Percentiles rank a stretch among this genome's conserved stretches.
Evolutionary conservation across 2,113 vertebrate genomes (phyloP).

Genomic region (Leuciscus idus): DNA sequence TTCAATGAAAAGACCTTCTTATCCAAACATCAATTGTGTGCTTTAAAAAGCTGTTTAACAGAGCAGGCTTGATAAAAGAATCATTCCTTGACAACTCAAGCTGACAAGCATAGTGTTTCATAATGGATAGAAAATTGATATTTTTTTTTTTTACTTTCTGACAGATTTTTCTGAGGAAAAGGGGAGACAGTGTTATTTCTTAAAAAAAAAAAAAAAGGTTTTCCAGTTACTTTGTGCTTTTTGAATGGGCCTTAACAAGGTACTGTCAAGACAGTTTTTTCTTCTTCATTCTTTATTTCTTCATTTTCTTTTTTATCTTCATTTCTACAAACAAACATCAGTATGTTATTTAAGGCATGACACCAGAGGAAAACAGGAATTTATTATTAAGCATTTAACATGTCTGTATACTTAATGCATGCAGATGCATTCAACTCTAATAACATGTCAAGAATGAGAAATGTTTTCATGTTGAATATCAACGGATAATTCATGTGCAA

Average conservation of each 20-base stretch:
- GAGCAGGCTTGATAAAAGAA: constrained; percentile 3
- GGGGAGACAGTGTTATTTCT: neutral
- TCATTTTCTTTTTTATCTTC: neutral
- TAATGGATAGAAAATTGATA: constrained; percentile 38
- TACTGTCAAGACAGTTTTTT: neutral
- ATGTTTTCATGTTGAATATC: neutral
- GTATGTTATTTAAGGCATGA: neutral
- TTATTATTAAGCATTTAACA: neutral
- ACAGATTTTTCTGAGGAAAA: neutral
- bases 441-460: constrained; percentile 17
- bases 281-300: neutral
- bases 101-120: constrained; percentile 25
- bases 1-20: constrained; percentile 9
- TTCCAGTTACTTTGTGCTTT: neutral
- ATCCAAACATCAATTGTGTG: neutral
- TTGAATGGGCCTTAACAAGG: neutral
- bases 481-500: neutral
- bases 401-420: neutral
- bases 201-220: neutral
- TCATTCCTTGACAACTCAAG: constrained; percentile 18
- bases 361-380: neutral
- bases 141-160: neutral
- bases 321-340: neutral
- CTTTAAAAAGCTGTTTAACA: neutral
- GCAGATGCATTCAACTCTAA: neutral